A percentile compares a stretch with the other conserved stretches of the same genome.
phyloP scores from a whole-genome alignment of 2,113 vertebrate species.

The Terrapene triunguis region DNA sequence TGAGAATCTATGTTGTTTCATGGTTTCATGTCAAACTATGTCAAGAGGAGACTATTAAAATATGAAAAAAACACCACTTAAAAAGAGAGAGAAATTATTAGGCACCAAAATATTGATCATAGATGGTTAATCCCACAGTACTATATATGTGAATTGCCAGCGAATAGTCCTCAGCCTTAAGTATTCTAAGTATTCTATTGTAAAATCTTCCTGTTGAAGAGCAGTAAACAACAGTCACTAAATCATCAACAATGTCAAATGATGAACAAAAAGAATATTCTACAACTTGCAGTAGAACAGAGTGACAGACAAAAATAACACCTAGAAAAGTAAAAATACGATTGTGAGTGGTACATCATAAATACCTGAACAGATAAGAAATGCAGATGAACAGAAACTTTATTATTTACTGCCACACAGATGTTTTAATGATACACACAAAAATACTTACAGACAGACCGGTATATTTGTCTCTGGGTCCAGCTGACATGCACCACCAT shows the following conservation, averaged over 20 bases:
- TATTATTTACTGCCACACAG: neutral
- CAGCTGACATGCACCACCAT: slow-evolving; percentile 96
- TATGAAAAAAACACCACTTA: neutral
- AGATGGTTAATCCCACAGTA: slow-evolving; percentile 19
- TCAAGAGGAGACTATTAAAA: neutral
- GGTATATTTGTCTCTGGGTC: slow-evolving; percentile 95
- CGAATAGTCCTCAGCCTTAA: neutral
- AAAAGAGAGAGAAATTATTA: neutral
- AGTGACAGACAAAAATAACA: neutral
- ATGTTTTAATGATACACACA: neutral
- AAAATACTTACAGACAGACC: slow-evolving; percentile 95
- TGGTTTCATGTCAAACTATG: neutral
- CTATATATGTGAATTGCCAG: neutral
- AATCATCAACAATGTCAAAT: neutral
- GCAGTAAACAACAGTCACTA: neutral
- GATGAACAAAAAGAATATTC: slow-evolving; percentile 3
- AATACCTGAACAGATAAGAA: neutral
- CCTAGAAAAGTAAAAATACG: neutral
- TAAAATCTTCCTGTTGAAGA: slow-evolving; percentile 5
- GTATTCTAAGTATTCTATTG: neutral
- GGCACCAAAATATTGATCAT: neutral
- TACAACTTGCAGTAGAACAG: neutral
- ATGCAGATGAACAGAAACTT: neutral
- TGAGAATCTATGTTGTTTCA: slow-evolving; percentile 39
- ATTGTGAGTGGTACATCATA: neutral